These are phyloP conservation scores for Cotesia congregata DNA, from an alignment of 2,888 invertebrate genomes.

Conservation along the genomic window DNA sequence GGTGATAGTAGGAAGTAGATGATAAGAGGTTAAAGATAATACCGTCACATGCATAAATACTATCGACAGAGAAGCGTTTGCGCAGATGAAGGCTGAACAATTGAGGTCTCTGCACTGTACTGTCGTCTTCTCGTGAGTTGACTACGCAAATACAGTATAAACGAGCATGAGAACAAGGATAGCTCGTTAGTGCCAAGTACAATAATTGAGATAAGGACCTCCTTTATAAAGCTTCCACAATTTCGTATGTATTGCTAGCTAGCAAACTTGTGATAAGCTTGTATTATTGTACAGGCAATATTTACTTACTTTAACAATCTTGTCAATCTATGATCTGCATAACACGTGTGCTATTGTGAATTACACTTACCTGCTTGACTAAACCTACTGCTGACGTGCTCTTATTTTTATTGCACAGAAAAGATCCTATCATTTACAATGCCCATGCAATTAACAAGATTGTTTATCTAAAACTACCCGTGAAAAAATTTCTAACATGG, in stretches of 20 bases:
- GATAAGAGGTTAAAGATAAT: constrained; percentile 51
- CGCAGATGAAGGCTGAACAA: constrained; percentile 29
- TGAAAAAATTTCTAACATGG: too few species aligned
- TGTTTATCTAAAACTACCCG: too few species aligned
- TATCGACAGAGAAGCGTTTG: constrained; percentile 42
- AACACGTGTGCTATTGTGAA: neutral
- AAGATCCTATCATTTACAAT: too few species aligned
- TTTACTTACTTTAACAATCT: constrained; percentile 20
- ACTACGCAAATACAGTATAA: constrained; percentile 33
- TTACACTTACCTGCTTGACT: neutral
- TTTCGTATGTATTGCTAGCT: constrained; percentile 48
- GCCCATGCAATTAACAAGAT: too few species aligned
- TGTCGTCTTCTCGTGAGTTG: constrained; percentile 22
- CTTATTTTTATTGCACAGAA: too few species aligned
- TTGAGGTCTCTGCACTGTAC: constrained; percentile 23
- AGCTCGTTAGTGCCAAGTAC: constrained; percentile 34
- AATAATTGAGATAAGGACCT: constrained; percentile 57
- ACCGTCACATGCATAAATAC: constrained; percentile 27
- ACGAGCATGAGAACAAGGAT: constrained; percentile 28
- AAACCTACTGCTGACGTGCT: neutral
- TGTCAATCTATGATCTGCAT: neutral
- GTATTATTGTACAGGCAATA: constrained; percentile 42
- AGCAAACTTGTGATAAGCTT: constrained; percentile 48
- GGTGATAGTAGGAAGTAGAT: constrained; percentile 53
- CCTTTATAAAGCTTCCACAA: constrained; percentile 49